Percentiles rank a stretch among this genome's conserved stretches.
Evolutionary conservation across 2,113 vertebrate genomes (phyloP).

Genomic region (Mus pahari): DNA sequence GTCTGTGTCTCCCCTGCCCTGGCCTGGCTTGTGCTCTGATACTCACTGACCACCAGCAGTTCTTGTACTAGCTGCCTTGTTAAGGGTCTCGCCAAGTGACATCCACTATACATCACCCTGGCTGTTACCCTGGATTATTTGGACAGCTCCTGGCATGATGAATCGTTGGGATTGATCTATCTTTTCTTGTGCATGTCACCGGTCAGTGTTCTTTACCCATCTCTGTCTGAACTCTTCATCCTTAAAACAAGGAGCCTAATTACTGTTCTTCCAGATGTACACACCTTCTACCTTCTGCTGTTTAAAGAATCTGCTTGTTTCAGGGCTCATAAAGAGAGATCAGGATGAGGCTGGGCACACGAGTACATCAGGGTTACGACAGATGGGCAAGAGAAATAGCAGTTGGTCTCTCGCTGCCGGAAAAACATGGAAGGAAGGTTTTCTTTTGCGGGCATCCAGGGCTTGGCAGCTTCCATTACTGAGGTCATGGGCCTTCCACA

Average conservation of each 20-base stretch:
- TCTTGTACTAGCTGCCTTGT: conserved; percentile 86
- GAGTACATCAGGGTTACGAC: not conserved
- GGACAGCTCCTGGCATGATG: conserved; percentile 87
- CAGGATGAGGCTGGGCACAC: not conserved
- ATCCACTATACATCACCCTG: conserved; percentile 88
- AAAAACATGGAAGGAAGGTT: conserved; percentile 37
- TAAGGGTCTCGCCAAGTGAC: conserved; percentile 88
- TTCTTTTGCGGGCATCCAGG: conserved; percentile 28
- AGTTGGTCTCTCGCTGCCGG: not conserved
- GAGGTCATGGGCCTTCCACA: conserved; percentile 27
- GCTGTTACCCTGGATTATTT: conserved; percentile 88
- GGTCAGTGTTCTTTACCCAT: conserved; percentile 67
- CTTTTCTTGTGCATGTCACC: conserved; percentile 69
- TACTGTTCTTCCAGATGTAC: conserved; percentile 63
- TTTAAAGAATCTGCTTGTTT: not conserved
- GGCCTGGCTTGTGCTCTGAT: conserved; percentile 82
- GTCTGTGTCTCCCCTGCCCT: conserved; percentile 74
- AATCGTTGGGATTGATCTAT: conserved; percentile 87
- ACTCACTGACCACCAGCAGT: conserved; percentile 86
- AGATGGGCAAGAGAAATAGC: conserved; percentile 43
- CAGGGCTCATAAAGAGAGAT: not conserved
- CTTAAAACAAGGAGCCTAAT: conserved; percentile 67
- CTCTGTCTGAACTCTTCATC: conserved; percentile 77
- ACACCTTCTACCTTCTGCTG: conserved; percentile 43
- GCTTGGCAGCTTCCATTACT: conserved; percentile 49